Evolutionary conservation across 2,888 invertebrate genomes (phyloP), one percentile per base, ranked within the genome.

Genomic region (Campaea margaritaria): DNA sequence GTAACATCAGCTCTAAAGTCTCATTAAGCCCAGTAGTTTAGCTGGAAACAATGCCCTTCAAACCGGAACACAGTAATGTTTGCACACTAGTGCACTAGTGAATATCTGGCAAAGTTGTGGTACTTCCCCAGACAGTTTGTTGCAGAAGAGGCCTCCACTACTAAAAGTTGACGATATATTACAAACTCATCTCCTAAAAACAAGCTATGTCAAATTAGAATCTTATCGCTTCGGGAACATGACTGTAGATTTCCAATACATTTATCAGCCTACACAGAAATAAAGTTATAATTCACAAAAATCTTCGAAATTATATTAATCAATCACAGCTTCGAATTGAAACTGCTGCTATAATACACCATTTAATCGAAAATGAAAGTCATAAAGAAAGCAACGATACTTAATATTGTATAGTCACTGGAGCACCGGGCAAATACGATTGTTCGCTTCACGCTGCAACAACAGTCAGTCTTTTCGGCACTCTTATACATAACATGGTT

Each of bases 341-440:
- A 62, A 62, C 69, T 69, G 74, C 73, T 71, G 73, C 70, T 73
- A 76, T 72, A 5, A 21, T 70, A 61, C 72, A 77, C 74, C 75
- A 76, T 74, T 79, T 78, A 74, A 82, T 79, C 64, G 85, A 89
- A 91, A 90, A 69, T 76, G 89, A 89, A 89, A 89, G 89, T 87
- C 73, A 67, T 75, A 82, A 81, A 80, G 81, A 83, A 83, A 82
- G 78, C 79, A 82, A 76, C 78, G 78, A 80, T 81, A 78, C 79
- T 79, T 81, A 81, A 79, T 83, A 81, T 85, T 86, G 86, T 86
- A 78, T 78, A 89, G 89, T 88, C 87, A 89, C 84, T 89, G 73
- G 89, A 87, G 83, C 87, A 88, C 81, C 76, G 81, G 81, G 85
- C 85, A 85, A 86, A 79, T 75, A 78, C 79, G 81, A 87, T 89